Conservation (phyloP, 92 coral and sea anemone genomes). For the Phymanthus crucifer region DNA sequence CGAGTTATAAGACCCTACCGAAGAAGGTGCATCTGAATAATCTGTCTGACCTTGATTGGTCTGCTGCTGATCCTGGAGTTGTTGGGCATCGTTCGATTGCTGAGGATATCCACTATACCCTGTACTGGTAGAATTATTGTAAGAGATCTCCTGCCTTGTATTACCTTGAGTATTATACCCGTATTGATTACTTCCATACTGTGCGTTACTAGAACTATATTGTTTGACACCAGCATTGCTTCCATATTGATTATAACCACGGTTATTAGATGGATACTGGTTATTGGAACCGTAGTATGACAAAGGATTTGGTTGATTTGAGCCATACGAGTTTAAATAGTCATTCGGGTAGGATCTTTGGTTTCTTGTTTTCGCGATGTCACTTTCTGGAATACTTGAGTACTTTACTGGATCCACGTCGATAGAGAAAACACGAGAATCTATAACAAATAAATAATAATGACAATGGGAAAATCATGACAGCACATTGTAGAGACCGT, state of each 20-base stretch:
- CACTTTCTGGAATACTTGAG: slow-evolving; percentile 56
- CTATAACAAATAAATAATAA: slow-evolving; percentile 21
- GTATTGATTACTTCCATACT: slow-evolving; percentile 33
- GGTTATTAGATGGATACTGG: slow-evolving; percentile 11
- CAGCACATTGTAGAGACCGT: background rate
- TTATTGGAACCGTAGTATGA: slow-evolving; percentile 21
- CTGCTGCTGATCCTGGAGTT: slow-evolving; percentile 9
- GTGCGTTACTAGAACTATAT: background rate
- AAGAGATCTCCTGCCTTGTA: slow-evolving; percentile 14
- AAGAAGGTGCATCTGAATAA: background rate
- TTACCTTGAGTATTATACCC: slow-evolving; percentile 18
- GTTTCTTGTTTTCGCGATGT: slow-evolving; percentile 26
- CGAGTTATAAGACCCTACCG: background rate
- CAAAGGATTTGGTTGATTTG: background rate
- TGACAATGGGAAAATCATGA: background rate
- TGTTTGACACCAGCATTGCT: slow-evolving; percentile 11
- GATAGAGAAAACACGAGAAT: slow-evolving; percentile 64
- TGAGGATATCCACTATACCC: slow-evolving; percentile 15
- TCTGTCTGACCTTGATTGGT: slow-evolving; percentile 9
- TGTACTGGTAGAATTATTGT: slow-evolving; percentile 10
- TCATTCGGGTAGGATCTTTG: slow-evolving; percentile 42
- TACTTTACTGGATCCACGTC: slow-evolving; percentile 60
- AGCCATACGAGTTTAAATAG: background rate
- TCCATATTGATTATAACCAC: slow-evolving; percentile 12
- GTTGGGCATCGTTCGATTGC: slow-evolving; percentile 11